These are phyloP conservation scores for Balearica regulorum DNA, from an alignment of 2,797 vertebrate species.

Conservation along the genomic window DNA sequence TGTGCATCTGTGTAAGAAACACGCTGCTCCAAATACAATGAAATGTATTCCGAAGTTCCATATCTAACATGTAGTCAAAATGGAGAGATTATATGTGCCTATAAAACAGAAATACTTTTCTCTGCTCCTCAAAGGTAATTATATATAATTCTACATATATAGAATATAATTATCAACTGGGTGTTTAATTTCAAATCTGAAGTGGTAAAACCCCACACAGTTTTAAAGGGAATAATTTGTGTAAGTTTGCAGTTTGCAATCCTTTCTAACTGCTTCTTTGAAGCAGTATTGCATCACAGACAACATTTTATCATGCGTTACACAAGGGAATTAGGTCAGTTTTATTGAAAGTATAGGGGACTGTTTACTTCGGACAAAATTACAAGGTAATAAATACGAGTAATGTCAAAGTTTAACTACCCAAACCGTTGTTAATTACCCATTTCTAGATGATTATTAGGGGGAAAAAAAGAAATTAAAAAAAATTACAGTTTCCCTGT, in stretches of 20 bases:
- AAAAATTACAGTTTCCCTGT: neutral
- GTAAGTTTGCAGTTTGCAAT: constrained; percentile 9
- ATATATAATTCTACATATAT: neutral
- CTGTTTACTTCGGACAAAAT: constrained; percentile 70
- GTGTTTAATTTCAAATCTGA: constrained; percentile 11
- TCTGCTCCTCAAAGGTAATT: neutral
- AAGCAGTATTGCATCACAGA: constrained; percentile 1
- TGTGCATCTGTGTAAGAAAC: neutral
- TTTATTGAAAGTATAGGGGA: constrained; percentile 39
- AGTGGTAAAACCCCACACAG: neutral
- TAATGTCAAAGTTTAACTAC: constrained; percentile 76
- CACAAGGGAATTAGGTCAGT: constrained; percentile 33
- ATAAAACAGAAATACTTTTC: neutral
- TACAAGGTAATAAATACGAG: constrained; percentile 70
- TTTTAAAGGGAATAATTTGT: constrained; percentile 4
- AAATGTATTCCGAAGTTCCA: neutral
- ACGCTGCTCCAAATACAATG: neutral
- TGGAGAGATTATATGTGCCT: neutral
- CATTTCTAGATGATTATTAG: constrained; percentile 67
- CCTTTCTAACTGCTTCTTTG: constrained; percentile 17
- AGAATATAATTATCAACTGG: constrained; percentile 1
- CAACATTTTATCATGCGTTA: constrained; percentile 14
- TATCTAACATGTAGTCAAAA: neutral
- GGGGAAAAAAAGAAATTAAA: constrained; percentile 10
- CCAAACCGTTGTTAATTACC: constrained; percentile 73